These are phyloP conservation scores for Spondyliosoma cantharus DNA, from an alignment of 2,797 vertebrate species.

Conservation along the genomic window DNA sequence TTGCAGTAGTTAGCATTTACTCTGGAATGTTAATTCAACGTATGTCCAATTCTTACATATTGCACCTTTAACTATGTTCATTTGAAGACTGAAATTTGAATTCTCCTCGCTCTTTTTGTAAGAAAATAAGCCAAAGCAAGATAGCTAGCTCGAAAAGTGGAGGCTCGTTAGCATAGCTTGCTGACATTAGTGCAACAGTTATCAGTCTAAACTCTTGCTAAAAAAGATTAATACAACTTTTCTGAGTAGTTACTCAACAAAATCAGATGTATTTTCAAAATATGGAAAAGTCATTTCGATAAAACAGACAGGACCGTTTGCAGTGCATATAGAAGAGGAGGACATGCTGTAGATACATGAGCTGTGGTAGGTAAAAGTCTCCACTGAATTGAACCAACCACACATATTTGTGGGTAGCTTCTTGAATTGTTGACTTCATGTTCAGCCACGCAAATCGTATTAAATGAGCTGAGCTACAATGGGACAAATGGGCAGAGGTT, in stretches of 20 bases:
- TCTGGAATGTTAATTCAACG: too few relatives aligned
- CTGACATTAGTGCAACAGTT: not conserved
- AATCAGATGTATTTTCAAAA: not conserved
- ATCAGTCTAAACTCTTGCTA: too few relatives aligned
- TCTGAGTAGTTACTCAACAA: not conserved
- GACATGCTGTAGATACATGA: not conserved
- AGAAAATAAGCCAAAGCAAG: not conserved
- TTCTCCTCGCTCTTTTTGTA: not conserved
- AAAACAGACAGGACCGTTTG: constrained; percentile 9
- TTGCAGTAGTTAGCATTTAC: too few relatives aligned
- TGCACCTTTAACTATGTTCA: too few relatives aligned
- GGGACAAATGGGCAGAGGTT: constrained; percentile 66
- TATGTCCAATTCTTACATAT: too few relatives aligned
- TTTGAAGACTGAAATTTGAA: not conserved
- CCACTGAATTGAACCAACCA: constrained; percentile 25
- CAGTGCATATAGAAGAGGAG: constrained; percentile 17
- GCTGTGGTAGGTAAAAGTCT: constrained; percentile 29
- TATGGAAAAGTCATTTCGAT: constrained; percentile 27
- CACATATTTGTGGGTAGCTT: constrained; percentile 40
- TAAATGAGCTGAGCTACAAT: constrained; percentile 62
- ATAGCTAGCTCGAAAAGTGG: not conserved
- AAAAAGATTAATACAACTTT: not conserved
- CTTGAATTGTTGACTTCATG: constrained; percentile 67
- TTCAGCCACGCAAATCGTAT: constrained; percentile 71
- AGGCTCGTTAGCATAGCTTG: not conserved